A percentile compares a stretch with the other conserved stretches of the same genome.
Evolutionary conservation across 2,113 vertebrate genomes (phyloP).

Genomic region (Hassar affinis): DNA sequence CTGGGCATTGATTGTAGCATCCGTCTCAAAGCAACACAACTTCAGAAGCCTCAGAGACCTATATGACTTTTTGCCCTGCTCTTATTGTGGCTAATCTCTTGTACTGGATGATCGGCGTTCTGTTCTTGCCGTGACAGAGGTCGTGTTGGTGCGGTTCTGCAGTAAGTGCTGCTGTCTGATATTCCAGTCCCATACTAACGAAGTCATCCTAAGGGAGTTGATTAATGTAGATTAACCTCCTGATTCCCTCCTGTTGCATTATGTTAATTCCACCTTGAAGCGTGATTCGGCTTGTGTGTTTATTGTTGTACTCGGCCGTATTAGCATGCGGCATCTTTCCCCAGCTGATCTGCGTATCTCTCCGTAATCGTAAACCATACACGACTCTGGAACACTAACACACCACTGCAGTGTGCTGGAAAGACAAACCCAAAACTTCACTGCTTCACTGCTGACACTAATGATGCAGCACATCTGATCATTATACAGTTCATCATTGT

Average conservation of each 20-base stretch:
- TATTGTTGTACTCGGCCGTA: constrained; percentile 26
- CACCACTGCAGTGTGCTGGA: constrained; percentile 8
- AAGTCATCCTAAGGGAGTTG: constrained; percentile 34
- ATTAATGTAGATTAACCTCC: constrained; percentile 39
- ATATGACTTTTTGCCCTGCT: neutral
- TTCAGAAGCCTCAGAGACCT: neutral
- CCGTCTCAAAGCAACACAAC: neutral
- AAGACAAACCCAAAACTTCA: constrained; percentile 3
- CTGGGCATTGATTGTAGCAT: too few relatives aligned
- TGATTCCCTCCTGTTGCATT: constrained; percentile 7
- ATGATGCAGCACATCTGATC: neutral
- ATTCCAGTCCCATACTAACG: constrained; percentile 21
- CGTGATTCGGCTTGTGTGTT: neutral
- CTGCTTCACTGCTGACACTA: constrained; percentile 1
- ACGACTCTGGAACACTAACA: constrained; percentile 6
- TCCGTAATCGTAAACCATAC: constrained; percentile 7
- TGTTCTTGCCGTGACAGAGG: neutral
- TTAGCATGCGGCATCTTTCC: constrained; percentile 18
- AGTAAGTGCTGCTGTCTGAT: constrained; percentile 1
- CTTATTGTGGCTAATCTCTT: neutral
- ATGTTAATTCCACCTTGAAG: constrained; percentile 43
- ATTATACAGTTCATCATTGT: constrained; percentile 7
- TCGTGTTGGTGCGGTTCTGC: neutral
- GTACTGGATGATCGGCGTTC: neutral
- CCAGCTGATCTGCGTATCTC: constrained; percentile 31